phyloP scores from a whole-genome alignment of 2,797 vertebrate genomes.

The Ataeniobius toweri region DNA sequence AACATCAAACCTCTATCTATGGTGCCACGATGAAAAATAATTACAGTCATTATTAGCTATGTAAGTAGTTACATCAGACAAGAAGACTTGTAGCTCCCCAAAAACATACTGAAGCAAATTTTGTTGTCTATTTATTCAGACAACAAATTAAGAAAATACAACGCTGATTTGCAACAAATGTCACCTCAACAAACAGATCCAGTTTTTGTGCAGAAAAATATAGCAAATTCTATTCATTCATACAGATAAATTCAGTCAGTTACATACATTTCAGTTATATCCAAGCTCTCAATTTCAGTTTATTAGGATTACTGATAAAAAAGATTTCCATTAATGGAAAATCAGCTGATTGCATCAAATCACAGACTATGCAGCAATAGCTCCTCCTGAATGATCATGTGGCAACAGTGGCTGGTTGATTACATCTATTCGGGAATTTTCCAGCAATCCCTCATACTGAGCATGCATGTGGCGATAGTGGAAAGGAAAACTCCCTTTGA shows the following conservation, averaged over 20 bases:
- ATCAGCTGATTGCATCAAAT: too few relatives aligned
- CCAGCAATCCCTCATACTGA: background rate
- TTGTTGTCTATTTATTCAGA: background rate
- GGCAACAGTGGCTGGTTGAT: background rate
- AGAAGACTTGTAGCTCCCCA: background rate
- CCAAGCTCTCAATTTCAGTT: too few relatives aligned
- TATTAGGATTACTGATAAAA: too few relatives aligned
- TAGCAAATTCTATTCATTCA: too few relatives aligned
- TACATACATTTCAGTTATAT: too few relatives aligned
- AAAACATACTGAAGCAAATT: background rate
- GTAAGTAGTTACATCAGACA: background rate
- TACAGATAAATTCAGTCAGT: background rate
- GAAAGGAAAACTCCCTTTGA: background rate
- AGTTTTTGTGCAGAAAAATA: too few relatives aligned
- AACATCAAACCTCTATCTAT: background rate
- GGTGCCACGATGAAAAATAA: background rate
- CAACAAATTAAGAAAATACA: too few relatives aligned
- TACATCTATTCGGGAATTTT: background rate
- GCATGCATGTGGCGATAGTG: background rate
- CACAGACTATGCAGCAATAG: background rate
- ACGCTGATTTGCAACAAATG: background rate
- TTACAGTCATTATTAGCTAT: background rate
- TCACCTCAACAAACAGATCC: background rate
- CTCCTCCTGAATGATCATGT: background rate
- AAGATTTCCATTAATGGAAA: background rate